Conservation (phyloP, 2,797 vertebrate species). For the Sandelia bainsii region DNA sequence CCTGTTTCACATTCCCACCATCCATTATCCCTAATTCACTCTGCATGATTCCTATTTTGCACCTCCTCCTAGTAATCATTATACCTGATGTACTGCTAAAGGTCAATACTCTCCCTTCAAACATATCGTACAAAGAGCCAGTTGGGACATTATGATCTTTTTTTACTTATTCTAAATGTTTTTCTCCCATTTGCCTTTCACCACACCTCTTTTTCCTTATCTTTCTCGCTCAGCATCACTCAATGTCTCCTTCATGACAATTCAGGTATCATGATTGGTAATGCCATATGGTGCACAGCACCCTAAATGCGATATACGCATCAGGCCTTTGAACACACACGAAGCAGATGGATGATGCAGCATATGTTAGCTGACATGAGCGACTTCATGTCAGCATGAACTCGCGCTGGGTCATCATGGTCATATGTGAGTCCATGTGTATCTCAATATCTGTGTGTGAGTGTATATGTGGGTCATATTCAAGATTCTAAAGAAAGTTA, state of each 20-base stretch:
- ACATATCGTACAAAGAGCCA: neutral
- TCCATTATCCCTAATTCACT: neutral
- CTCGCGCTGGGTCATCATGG: no score
- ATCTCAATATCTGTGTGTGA: no score
- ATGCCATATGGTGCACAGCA: constrained; percentile 24
- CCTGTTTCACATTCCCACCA: neutral
- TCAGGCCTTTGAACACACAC: neutral
- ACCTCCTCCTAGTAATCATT: constrained; percentile 7
- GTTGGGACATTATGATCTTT: neutral
- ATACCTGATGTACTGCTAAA: neutral
- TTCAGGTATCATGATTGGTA: constrained; percentile 32
- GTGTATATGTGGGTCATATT: constrained; percentile 1
- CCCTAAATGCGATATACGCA: neutral
- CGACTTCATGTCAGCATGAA: neutral
- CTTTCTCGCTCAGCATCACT: neutral
- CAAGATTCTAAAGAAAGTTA: no score
- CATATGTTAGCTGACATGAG: constrained; percentile 23
- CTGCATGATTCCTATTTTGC: neutral
- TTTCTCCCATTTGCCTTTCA: neutral
- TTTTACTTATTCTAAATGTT: neutral
- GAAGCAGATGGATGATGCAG: constrained; percentile 15
- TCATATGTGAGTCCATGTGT: neutral
- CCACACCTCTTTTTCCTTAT: neutral
- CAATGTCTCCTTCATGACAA: neutral
- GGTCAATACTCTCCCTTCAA: neutral